Percentiles rank a stretch among this genome's conserved stretches.
Evolutionary conservation across 2,888 invertebrate genomes (phyloP).

Genomic region (Ophioninae sp.): DNA sequence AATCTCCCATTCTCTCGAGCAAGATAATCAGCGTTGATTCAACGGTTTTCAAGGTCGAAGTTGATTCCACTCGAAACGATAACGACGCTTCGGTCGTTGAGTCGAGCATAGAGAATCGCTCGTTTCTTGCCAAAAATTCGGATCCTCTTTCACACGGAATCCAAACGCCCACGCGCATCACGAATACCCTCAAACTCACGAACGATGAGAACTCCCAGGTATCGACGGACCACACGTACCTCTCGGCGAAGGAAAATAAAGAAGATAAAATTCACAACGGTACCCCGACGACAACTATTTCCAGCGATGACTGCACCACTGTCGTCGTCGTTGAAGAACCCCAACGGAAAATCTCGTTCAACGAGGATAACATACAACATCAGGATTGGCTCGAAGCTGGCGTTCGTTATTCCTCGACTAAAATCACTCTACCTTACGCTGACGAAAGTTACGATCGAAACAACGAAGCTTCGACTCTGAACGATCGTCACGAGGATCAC

Average conservation of each 20-base stretch:
- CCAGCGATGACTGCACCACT: conserved; percentile 73
- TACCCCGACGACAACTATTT: conserved; percentile 57
- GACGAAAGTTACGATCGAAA: conserved; percentile 69
- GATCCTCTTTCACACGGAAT: neutral
- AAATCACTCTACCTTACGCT: conserved; percentile 75
- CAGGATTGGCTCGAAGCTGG: conserved; percentile 79
- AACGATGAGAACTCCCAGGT: conserved; percentile 31
- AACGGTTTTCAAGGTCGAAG: neutral
- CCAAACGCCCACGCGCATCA: conserved; percentile 29
- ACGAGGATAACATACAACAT: conserved; percentile 75
- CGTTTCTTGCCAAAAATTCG: conserved; percentile 15
- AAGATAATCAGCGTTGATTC: conserved; percentile 7
- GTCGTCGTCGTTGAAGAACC: conserved; percentile 76
- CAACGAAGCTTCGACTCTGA: conserved; percentile 68
- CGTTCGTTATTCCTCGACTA: conserved; percentile 78
- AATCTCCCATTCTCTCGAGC: neutral
- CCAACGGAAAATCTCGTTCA: conserved; percentile 69
- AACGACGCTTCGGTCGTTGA: neutral
- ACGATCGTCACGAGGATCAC: conserved; percentile 62
- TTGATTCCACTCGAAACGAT: neutral
- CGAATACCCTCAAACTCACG: conserved; percentile 11
- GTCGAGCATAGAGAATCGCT: neutral
- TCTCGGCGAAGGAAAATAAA: neutral
- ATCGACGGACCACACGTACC: neutral
- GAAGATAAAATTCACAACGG: conserved; percentile 20